Conservation (phyloP, 2,888 invertebrate genomes). For the Bedellia somnulentella region DNA sequence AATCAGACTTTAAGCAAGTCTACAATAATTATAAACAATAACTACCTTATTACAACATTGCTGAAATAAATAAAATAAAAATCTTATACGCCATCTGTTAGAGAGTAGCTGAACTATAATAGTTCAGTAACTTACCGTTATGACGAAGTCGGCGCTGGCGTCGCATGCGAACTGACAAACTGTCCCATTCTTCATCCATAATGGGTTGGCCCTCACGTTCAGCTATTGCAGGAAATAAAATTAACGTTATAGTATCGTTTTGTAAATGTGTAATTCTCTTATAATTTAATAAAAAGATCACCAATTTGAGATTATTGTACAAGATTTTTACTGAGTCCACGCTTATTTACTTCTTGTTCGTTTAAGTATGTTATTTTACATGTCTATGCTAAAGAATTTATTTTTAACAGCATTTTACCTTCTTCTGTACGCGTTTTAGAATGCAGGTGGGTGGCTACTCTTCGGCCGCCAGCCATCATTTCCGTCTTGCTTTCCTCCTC, state of each 20-base stretch:
- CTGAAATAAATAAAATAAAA: background rate
- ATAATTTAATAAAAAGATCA: too few relatives aligned
- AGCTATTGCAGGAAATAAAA: conserved; percentile 18
- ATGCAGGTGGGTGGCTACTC: conserved; percentile 79
- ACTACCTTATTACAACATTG: too few relatives aligned
- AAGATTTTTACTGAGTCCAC: too few relatives aligned
- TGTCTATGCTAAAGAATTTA: too few relatives aligned
- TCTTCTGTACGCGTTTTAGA: conserved; percentile 81
- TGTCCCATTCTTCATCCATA: conserved; percentile 79
- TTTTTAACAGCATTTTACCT: too few relatives aligned
- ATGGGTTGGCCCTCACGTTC: conserved; percentile 63
- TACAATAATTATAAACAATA: too few relatives aligned
- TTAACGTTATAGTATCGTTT: too few relatives aligned
- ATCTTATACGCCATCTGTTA: conserved; percentile 14
- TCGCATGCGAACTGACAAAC: conserved; percentile 74
- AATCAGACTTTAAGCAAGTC: too few relatives aligned
- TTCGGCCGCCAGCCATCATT: conserved; percentile 79
- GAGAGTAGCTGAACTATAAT: conserved; percentile 12
- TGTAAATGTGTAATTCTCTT: too few relatives aligned
- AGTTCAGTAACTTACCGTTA: conserved; percentile 38
- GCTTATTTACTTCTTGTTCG: too few relatives aligned
- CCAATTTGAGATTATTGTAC: too few relatives aligned
- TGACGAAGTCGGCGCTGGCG: conserved; percentile 60
- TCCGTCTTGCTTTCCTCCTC: conserved; percentile 85
- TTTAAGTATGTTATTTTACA: too few relatives aligned